Evolutionary conservation across 2,888 invertebrate species (phyloP), one percentile per base, ranked within the genome.

Genomic region (Zygogramma bicolorata): DNA sequence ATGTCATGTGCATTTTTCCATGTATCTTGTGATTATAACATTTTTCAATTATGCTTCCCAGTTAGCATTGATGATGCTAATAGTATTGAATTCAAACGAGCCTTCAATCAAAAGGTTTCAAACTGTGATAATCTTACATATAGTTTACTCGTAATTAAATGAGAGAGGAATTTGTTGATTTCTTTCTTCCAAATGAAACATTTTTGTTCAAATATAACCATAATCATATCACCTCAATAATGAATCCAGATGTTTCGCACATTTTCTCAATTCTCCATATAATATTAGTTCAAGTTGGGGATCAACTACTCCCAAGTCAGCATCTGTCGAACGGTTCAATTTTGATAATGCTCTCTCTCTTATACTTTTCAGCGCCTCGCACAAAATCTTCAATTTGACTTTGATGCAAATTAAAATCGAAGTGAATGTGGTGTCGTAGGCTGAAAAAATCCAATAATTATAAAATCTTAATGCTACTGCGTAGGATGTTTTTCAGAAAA

Each of bases 201-300:
- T n/a, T n/a, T n/a, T n/a, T n/a, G n/a, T n/a, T n/a, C n/a, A n/a
- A n/a, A n/a, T n/a, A n/a, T n/a, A n/a, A n/a, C n/a, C n/a, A n/a
- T n/a, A n/a, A n/a, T n/a, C n/a, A 10, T 15, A n/a, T 59, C 59
- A 67, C 67, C 67, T 40, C 13, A 67, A 27, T 27, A 67, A 67
- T 13, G 15, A 58, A 13, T 40, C 58, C 40, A 67, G 27, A 58
- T 67, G 67, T 22, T 38, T 22, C 13, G 57, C 57, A 38, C 67
- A 67, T 10, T 38, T 18, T 31, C 3, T 57, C 3, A 67, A 27
- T 40, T 67, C 67, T 18, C 25, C 34, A 27, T 38, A 67, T 10
- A 67, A 22, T 40, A 15, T 25, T n/a, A 7, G 2, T 38, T 67
- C 67, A 6, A 59, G 59, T 59, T 57, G 20, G 15, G 40, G 10